phyloP scores from a whole-genome alignment of 92 coral and sea anemone species.

The Pocillopora grandis region DNA sequence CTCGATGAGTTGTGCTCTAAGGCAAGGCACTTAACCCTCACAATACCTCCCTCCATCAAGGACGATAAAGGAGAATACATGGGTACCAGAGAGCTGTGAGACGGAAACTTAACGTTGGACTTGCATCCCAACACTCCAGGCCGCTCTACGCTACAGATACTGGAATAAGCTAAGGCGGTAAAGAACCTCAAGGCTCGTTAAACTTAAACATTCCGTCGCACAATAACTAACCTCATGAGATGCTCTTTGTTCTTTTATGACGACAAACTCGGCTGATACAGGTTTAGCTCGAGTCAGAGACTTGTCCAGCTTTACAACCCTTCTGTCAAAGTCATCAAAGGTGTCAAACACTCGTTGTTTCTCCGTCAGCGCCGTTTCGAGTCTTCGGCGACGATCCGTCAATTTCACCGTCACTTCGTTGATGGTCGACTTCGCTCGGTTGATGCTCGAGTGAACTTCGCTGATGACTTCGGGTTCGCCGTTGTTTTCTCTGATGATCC shows the following conservation, averaged over 20 bases:
- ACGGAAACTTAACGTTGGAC: too few species aligned
- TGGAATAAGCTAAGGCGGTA: too few species aligned
- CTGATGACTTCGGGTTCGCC: conserved; percentile 84
- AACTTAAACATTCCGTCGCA: neutral
- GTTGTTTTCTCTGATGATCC: conserved; percentile 91
- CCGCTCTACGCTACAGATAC: too few species aligned
- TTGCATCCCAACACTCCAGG: too few species aligned
- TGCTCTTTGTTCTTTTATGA: conserved; percentile 78
- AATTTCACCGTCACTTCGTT: conserved; percentile 85
- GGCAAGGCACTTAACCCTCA: neutral
- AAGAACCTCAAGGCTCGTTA: too few species aligned
- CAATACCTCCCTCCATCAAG: neutral
- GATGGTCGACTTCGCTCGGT: conserved; percentile 73
- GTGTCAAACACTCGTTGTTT: conserved; percentile 81
- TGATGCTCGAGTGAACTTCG: conserved; percentile 80
- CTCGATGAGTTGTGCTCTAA: neutral
- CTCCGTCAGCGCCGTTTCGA: conserved; percentile 90
- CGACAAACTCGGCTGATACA: conserved; percentile 82
- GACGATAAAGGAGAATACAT: too few species aligned
- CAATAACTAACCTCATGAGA: conserved; percentile 70
- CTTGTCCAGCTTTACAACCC: conserved; percentile 85
- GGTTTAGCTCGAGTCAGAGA: conserved; percentile 84
- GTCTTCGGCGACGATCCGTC: conserved; percentile 81
- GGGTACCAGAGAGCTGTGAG: too few species aligned
- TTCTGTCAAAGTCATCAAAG: conserved; percentile 80